A percentile compares a stretch with the other conserved stretches of the same genome.
Conservation (phyloP, 2,797 vertebrate genomes). For the Halcyon smyrnensis region DNA sequence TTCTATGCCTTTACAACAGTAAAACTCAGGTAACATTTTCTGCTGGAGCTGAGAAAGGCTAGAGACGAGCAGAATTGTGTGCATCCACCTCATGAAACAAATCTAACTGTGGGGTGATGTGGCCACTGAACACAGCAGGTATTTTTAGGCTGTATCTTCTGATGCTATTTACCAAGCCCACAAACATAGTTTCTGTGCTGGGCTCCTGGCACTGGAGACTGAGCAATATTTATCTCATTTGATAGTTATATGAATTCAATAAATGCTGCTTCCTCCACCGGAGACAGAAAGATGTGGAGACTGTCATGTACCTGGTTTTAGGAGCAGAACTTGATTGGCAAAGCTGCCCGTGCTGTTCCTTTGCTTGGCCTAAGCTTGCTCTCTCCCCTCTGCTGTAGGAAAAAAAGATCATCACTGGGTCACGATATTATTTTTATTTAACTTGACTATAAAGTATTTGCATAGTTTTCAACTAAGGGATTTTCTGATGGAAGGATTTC, state of each 20-base stretch:
- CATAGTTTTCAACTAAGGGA: neutral
- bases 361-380: neutral
- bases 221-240: neutral
- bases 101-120: neutral
- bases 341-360: neutral
- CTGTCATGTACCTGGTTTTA: neutral
- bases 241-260: neutral
- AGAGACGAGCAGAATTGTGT: neutral
- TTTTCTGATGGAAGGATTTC: neutral
- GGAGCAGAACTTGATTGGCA: neutral
- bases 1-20: neutral
- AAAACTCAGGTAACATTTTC: neutral
- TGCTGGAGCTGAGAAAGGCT: neutral
- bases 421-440: neutral
- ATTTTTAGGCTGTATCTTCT: neutral
- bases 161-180: neutral
- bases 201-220: neutral
- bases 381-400: neutral
- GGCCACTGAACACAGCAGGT: accelerated
- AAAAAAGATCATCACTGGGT: neutral
- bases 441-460: neutral
- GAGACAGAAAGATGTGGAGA: neutral
- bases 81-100: neutral
- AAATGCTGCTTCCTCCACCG: neutral
- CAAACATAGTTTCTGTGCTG: accelerated